phyloP scores from a whole-genome alignment of 2,888 invertebrate genomes.

The Vandiemenella viatica region DNA sequence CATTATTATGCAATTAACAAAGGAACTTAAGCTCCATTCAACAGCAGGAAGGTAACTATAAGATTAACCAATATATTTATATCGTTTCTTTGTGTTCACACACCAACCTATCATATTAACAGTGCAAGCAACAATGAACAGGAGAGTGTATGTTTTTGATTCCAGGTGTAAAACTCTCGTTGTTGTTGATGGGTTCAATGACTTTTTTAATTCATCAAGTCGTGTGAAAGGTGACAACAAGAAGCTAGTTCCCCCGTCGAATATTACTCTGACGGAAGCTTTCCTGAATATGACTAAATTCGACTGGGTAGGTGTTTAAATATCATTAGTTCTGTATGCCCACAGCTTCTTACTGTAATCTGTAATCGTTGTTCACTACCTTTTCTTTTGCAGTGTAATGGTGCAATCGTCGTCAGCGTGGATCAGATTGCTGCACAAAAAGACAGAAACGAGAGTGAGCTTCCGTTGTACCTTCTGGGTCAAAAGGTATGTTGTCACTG shows the following conservation, averaged over 20 bases:
- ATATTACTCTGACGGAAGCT: slow-evolving; percentile 58
- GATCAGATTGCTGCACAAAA: slow-evolving; percentile 49
- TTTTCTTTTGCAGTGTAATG: slow-evolving; percentile 57
- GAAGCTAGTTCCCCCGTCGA: slow-evolving; percentile 47
- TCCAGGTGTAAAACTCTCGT: slow-evolving; percentile 68
- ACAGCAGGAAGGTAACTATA: slow-evolving; percentile 35
- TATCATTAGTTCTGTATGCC: too few species aligned
- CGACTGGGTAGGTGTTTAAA: slow-evolving; percentile 61
- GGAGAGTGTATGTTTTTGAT: slow-evolving; percentile 9
- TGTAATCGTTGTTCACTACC: too few species aligned
- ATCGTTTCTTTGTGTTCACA: too few species aligned
- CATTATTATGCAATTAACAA: slow-evolving; percentile 56
- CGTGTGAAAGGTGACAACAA: slow-evolving; percentile 53
- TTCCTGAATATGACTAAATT: slow-evolving; percentile 60
- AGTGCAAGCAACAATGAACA: background rate
- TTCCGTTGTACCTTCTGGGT: slow-evolving; percentile 63
- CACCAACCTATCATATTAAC: background rate
- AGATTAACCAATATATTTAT: background rate
- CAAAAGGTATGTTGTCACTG: slow-evolving; percentile 38
- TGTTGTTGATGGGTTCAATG: slow-evolving; percentile 81
- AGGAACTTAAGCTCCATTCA: slow-evolving; percentile 62
- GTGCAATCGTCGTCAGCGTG: slow-evolving; percentile 54
- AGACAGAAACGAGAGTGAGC: slow-evolving; percentile 45
- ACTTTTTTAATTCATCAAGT: slow-evolving; percentile 62
- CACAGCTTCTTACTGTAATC: too few species aligned